phyloP scores from a whole-genome alignment of 2,888 invertebrate genomes.

The Gastrophysa polygoni region DNA sequence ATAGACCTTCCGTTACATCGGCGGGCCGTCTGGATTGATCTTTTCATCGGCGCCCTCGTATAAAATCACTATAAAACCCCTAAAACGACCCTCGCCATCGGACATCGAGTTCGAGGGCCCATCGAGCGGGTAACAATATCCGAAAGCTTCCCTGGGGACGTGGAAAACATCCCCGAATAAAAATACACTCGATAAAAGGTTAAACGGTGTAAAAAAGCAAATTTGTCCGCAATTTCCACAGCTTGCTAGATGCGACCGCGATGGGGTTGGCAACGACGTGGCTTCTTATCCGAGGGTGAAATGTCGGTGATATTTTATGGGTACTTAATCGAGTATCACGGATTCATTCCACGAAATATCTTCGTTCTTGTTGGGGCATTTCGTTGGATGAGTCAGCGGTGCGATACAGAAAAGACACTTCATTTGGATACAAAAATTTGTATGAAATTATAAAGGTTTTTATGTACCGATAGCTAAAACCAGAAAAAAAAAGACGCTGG shows the following conservation, averaged over 20 bases:
- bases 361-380: no score
- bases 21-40: slow-evolving; percentile 35
- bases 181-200: slow-evolving; percentile 40
- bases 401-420: no score
- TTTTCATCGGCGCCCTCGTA: slow-evolving; percentile 34
- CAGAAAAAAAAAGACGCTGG: no score
- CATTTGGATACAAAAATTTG: no score
- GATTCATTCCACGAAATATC: neutral
- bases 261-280: slow-evolving; percentile 13
- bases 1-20: slow-evolving; percentile 31
- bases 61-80: slow-evolving; percentile 37
- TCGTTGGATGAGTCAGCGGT: no score
- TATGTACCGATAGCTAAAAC: no score
- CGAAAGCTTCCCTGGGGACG: slow-evolving; percentile 34
- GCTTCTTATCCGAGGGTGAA: slow-evolving; percentile 13
- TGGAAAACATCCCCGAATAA: slow-evolving; percentile 29
- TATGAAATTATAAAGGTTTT: no score
- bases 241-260: slow-evolving; percentile 18
- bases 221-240: slow-evolving; percentile 34
- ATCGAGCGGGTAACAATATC: slow-evolving; percentile 38
- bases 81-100: slow-evolving; percentile 34
- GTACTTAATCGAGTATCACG: neutral
- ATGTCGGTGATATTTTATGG: slow-evolving; percentile 1
- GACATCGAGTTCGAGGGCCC: slow-evolving; percentile 34
- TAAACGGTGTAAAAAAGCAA: slow-evolving; percentile 40